Conservation (phyloP, 2,113 vertebrate genomes). For the Etheostoma cragini region DNA sequence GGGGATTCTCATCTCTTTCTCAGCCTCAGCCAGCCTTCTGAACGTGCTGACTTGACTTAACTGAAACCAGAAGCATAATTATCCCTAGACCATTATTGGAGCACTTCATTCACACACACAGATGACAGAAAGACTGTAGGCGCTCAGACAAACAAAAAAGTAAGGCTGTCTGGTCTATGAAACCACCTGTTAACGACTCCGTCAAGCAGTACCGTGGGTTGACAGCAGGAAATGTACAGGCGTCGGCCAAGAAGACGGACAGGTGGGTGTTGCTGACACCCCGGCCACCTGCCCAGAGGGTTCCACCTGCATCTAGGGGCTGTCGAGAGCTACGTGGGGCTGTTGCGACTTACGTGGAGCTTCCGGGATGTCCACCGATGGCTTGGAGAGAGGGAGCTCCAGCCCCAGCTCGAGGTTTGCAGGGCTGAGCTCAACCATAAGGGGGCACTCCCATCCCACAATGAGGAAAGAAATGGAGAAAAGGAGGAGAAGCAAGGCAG, state of each 20-base stretch:
- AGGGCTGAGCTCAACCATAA: slow-evolving; percentile 82
- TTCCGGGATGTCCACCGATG: slow-evolving; percentile 10
- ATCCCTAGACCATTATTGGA: slow-evolving; percentile 15
- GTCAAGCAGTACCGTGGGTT: neutral
- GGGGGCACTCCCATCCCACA: slow-evolving; percentile 84
- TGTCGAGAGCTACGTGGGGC: neutral
- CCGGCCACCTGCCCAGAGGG: neutral
- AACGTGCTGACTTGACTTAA: slow-evolving; percentile 41
- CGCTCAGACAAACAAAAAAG: slow-evolving; percentile 4
- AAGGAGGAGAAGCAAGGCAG: slow-evolving; percentile 73
- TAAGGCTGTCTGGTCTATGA: neutral
- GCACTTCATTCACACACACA: neutral
- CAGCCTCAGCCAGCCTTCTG: slow-evolving; percentile 7
- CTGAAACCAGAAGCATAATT: slow-evolving; percentile 11
- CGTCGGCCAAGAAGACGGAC: neutral
- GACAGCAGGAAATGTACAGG: neutral
- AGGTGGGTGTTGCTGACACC: neutral
- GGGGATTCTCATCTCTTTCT: slow-evolving; percentile 21
- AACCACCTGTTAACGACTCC: slow-evolving; percentile 16
- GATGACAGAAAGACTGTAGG: neutral
- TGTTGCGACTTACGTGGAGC: neutral
- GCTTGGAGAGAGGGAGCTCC: slow-evolving; percentile 29
- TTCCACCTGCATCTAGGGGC: slow-evolving; percentile 16
- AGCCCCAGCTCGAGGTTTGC: slow-evolving; percentile 65
- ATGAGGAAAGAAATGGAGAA: slow-evolving; percentile 69